phyloP scores from a whole-genome alignment of 1,140 invertebrate species.

The Popillia japonica region DNA sequence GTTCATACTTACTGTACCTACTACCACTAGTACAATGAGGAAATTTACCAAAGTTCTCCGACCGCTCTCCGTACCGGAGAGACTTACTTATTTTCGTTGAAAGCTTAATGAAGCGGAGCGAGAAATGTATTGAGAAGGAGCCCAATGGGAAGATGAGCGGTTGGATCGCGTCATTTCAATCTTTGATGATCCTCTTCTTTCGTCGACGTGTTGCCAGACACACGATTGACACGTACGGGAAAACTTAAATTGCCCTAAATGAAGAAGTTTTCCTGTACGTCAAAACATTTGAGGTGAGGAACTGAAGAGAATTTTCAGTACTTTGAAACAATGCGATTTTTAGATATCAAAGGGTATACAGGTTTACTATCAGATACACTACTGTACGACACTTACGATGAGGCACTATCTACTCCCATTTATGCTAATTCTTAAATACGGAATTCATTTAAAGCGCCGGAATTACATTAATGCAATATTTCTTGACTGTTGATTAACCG shows the following conservation, averaged over 20 bases:
- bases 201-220: background rate
- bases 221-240: background rate
- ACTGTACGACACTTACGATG: too few relatives aligned
- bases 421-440: too few relatives aligned
- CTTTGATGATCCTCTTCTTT: slow-evolving; percentile 10
- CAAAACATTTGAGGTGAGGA: too few relatives aligned
- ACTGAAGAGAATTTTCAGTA: too few relatives aligned
- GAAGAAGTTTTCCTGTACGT: background rate
- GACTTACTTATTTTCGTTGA: slow-evolving; percentile 18
- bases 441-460: too few relatives aligned
- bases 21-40: background rate
- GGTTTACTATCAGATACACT: too few relatives aligned
- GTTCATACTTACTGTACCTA: background rate
- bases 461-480: too few relatives aligned
- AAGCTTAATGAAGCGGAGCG: background rate
- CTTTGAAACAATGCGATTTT: too few relatives aligned
- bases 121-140: background rate
- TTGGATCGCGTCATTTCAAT: slow-evolving; percentile 5
- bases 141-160: background rate
- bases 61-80: background rate
- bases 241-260: background rate
- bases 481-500: too few relatives aligned
- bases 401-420: too few relatives aligned
- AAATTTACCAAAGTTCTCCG: background rate
- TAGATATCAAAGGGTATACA: too few relatives aligned